Conservation (phyloP, 64 coral and sea anemone genomes). For the Trachythela sp. region DNA sequence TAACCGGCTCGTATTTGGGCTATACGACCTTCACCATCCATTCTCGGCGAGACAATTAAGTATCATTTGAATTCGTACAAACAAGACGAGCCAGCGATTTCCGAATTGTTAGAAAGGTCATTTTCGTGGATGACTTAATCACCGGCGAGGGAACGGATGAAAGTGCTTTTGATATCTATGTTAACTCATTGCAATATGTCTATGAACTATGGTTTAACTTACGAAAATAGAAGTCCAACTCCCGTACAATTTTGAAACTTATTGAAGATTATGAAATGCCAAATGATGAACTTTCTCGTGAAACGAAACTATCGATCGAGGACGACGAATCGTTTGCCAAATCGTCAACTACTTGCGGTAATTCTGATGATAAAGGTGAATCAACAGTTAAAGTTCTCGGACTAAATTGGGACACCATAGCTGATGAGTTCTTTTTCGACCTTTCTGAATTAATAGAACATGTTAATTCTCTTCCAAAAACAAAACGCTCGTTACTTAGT, state of each 20-base stretch:
- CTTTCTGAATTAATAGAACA: conserved; percentile 20
- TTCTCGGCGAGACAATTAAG: conserved; percentile 39
- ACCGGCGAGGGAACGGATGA: conserved; percentile 14
- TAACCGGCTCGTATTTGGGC: not conserved
- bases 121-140: conserved; percentile 54
- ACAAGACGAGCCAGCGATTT: conserved; percentile 30
- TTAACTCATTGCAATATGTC: conserved; percentile 34
- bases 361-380: not conserved
- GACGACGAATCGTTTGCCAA: conserved; percentile 54
- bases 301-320: not conserved
- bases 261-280: not conserved
- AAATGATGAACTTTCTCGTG: not conserved
- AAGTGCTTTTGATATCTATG: conserved; percentile 33
- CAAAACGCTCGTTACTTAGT: conserved; percentile 37
- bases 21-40: conserved; percentile 40
- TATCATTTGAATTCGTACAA: conserved; percentile 36
- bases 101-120: conserved; percentile 18
- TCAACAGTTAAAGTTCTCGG: conserved; percentile 53
- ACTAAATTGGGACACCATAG: conserved; percentile 51
- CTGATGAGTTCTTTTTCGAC: conserved; percentile 45
- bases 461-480: conserved; percentile 1
- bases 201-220: conserved; percentile 62
- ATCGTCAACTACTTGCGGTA: conserved; percentile 33
- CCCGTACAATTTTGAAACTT: not conserved
- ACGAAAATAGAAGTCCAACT: conserved; percentile 49